Conservation (phyloP, 2,888 invertebrate genomes). For the Lithophane ornitopus region DNA sequence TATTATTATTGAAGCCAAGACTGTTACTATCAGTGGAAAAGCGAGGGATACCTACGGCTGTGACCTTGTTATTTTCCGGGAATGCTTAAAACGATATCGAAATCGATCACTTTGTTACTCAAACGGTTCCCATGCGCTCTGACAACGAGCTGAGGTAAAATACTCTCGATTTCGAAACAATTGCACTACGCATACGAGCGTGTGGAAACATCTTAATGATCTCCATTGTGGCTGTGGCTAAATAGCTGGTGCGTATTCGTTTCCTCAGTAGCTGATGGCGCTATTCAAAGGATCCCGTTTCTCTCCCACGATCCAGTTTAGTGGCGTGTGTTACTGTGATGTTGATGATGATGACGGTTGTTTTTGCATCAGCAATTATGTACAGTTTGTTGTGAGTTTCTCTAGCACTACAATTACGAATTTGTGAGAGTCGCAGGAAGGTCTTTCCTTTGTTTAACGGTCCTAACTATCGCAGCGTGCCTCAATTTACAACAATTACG, state of each 20-base stretch:
- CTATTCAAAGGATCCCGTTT: conserved; percentile 87
- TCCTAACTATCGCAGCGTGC: conserved; percentile 81
- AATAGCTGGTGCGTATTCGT: conserved; percentile 81
- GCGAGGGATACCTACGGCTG: conserved; percentile 20
- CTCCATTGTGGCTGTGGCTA: conserved; percentile 80
- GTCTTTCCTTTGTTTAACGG: conserved; percentile 82
- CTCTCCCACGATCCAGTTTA: conserved; percentile 89
- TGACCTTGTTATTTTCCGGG: conserved; percentile 62
- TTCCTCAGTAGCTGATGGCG: conserved; percentile 82
- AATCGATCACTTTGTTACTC: conserved; percentile 66
- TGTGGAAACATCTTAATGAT: conserved; percentile 88
- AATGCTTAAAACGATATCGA: conserved; percentile 56
- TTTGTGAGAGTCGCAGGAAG: conserved; percentile 85
- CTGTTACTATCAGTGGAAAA: conserved; percentile 34
- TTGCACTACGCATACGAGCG: conserved; percentile 82
- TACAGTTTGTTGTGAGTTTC: conserved; percentile 87
- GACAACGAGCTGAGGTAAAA: conserved; percentile 65
- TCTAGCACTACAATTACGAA: conserved; percentile 87
- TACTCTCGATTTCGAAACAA: conserved; percentile 89
- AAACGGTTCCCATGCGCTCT: conserved; percentile 66
- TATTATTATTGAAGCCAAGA: conserved; percentile 12
- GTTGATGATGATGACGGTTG: conserved; percentile 85
- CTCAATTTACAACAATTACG: conserved; percentile 76
- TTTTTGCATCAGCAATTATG: conserved; percentile 89
- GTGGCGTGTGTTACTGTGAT: conserved; percentile 86